Percentiles rank a stretch among this genome's conserved stretches.
Evolutionary conservation across 1,140 invertebrate genomes (phyloP).

Genomic region (Homarus americanus): DNA sequence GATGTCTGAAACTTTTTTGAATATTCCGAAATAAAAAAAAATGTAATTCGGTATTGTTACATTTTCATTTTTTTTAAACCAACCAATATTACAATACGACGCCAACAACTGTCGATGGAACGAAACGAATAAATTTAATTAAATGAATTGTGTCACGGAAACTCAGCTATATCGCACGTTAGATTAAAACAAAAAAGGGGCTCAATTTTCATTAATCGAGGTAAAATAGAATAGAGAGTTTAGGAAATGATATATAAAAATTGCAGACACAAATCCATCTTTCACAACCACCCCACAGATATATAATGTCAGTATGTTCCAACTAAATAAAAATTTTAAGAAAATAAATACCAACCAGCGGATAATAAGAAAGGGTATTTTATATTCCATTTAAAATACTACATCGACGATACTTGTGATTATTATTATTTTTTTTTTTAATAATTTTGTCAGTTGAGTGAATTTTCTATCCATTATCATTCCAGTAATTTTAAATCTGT

Average conservation of each 20-base stretch:
- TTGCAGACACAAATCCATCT: too few relatives aligned
- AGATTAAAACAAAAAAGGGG: not conserved
- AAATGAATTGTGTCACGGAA: constrained; percentile 16
- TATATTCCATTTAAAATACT: too few relatives aligned
- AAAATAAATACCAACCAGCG: too few relatives aligned
- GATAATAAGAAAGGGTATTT: too few relatives aligned
- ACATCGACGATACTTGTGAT: too few relatives aligned
- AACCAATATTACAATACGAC: constrained; percentile 13
- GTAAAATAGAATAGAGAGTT: not conserved
- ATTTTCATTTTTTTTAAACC: constrained; percentile 10
- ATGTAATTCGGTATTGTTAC: not conserved
- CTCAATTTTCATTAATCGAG: not conserved
- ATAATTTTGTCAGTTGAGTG: too few relatives aligned
- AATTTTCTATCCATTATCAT: too few relatives aligned
- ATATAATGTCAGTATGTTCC: too few relatives aligned
- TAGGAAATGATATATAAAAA: not conserved
- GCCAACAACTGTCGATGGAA: not conserved
- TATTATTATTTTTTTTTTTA: too few relatives aligned
- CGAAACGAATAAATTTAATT: constrained; percentile 25
- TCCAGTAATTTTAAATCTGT: too few relatives aligned
- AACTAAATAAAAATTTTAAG: too few relatives aligned
- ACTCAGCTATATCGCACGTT: not conserved
- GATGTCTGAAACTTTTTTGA: constrained; percentile 20
- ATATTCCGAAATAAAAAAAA: constrained; percentile 15
- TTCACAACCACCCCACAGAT: too few relatives aligned